Conservation (phyloP, 2,797 vertebrate species). For the Catharus ustulatus region DNA sequence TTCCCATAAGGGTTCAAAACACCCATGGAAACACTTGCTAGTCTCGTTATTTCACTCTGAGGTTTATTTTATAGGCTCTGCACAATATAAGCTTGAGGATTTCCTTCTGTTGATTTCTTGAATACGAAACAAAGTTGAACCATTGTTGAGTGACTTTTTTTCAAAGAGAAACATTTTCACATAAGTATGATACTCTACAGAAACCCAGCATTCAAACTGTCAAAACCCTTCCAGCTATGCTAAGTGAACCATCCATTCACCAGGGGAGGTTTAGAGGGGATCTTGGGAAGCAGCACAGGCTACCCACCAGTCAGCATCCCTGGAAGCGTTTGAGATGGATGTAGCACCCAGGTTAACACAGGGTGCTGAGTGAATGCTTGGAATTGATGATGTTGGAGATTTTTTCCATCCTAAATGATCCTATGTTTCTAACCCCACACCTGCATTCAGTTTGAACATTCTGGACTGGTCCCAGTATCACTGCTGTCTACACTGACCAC, state of each 20-base stretch:
- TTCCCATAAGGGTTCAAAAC: background rate
- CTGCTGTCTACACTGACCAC: background rate
- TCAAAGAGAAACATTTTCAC: background rate
- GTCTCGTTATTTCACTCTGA: background rate
- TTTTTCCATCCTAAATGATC: background rate
- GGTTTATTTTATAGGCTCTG: background rate
- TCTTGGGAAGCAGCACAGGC: background rate
- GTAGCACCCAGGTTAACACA: background rate
- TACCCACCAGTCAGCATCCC: background rate
- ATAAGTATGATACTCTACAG: background rate
- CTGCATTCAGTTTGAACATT: accelerated
- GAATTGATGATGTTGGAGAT: background rate
- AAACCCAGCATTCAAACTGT: background rate
- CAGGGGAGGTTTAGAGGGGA: background rate
- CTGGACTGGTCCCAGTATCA: background rate
- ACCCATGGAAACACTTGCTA: background rate
- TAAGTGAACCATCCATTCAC: background rate
- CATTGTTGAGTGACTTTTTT: background rate
- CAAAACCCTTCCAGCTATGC: background rate
- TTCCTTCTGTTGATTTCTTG: background rate
- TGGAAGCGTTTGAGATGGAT: background rate
- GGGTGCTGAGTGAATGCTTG: background rate
- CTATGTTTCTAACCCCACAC: background rate
- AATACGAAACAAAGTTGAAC: background rate
- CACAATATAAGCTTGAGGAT: background rate